Conservation (phyloP, 2,797 vertebrate species). For the Gymnoscopelus braueri region DNA sequence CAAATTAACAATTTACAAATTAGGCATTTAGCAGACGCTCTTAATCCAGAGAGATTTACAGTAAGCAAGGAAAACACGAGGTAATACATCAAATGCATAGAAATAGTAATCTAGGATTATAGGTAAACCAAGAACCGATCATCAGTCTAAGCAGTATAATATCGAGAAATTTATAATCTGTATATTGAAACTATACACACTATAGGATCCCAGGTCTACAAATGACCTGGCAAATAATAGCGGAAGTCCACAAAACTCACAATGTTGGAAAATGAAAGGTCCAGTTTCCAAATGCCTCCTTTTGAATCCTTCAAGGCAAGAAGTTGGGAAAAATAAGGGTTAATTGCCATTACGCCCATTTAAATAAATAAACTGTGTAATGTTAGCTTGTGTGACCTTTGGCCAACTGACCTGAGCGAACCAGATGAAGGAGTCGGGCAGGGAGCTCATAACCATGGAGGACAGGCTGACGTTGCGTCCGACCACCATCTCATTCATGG, state of each 20-base stretch:
- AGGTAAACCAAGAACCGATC: too few relatives aligned
- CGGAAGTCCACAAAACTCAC: conserved; percentile 72
- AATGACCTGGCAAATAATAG: not conserved
- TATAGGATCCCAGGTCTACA: too few relatives aligned
- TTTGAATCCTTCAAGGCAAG: conserved; percentile 84
- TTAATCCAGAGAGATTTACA: too few relatives aligned
- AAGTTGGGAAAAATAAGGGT: not conserved
- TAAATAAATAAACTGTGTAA: not conserved
- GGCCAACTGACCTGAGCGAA: conserved; percentile 88
- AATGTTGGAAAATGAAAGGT: conserved; percentile 91
- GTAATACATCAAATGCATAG: too few relatives aligned
- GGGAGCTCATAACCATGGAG: conserved; percentile 85
- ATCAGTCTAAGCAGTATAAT: too few relatives aligned
- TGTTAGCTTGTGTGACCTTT: conserved; percentile 21
- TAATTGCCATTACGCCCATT: not conserved
- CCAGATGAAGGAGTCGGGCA: conserved; percentile 85
- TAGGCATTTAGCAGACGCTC: too few relatives aligned
- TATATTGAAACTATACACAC: too few relatives aligned
- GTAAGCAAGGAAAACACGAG: too few relatives aligned
- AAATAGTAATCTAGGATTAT: too few relatives aligned
- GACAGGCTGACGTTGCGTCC: conserved; percentile 85
- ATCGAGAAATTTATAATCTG: too few relatives aligned
- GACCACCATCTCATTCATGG: conserved; percentile 89
- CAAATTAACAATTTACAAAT: too few relatives aligned
- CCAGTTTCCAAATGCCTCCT: conserved; percentile 95